Evolutionary conservation across 2,113 vertebrate genomes (phyloP).

Genomic region (Lepus americanus): DNA sequence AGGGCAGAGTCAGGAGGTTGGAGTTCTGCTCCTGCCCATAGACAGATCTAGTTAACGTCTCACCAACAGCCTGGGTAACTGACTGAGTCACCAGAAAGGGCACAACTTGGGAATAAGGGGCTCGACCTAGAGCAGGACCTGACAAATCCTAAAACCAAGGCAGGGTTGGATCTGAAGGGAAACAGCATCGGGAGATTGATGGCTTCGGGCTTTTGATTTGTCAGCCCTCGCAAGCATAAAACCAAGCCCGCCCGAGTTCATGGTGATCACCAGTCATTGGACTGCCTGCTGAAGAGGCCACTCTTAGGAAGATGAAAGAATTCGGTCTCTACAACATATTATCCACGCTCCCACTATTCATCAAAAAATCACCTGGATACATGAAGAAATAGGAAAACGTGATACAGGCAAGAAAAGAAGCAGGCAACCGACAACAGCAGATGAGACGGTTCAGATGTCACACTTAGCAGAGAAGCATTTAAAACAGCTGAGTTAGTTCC

Average conservation of each 20-base stretch:
- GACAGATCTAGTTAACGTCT: background rate
- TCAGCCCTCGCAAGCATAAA: background rate
- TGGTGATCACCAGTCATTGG: background rate
- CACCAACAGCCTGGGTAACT: background rate
- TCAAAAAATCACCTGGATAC: background rate
- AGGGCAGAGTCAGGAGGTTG: background rate
- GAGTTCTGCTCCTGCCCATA: background rate
- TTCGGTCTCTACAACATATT: background rate
- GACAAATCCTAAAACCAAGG: background rate
- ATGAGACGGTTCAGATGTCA: background rate
- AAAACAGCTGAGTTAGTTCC: background rate
- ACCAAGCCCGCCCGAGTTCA: background rate
- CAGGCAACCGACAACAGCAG: conserved; percentile 32
- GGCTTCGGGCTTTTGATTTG: background rate
- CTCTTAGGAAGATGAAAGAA: background rate
- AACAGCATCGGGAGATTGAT: background rate
- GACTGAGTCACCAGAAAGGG: background rate
- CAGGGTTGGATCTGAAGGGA: background rate
- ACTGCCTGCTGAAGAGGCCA: background rate
- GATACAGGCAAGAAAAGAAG: background rate
- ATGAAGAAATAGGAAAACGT: background rate
- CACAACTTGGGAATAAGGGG: background rate
- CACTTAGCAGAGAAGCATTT: background rate
- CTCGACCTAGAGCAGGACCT: background rate
- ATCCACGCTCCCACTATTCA: background rate